A percentile compares a stretch with the other conserved stretches of the same genome.
Evolutionary conservation across 2,113 vertebrate species (phyloP).

Genomic region (Lutjanus erythropterus): DNA sequence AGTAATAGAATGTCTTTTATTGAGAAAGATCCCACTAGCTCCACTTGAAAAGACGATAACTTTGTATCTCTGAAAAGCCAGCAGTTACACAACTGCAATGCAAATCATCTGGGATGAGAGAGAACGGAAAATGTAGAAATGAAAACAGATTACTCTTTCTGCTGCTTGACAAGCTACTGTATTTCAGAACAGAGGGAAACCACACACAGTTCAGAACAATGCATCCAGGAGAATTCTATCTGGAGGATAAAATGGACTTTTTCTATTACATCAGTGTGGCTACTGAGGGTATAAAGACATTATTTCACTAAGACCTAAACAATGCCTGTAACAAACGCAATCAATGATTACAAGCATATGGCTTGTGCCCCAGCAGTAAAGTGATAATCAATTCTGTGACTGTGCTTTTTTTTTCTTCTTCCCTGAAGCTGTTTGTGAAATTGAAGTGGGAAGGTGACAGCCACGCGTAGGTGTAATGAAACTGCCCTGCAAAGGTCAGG

Average conservation of each 20-base stretch:
- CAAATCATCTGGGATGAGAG: constrained; percentile 6
- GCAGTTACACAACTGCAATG: neutral
- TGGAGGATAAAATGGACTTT: constrained; percentile 17
- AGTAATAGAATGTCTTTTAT: neutral
- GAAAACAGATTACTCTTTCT: constrained; percentile 14
- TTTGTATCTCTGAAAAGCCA: neutral
- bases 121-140: constrained; percentile 12
- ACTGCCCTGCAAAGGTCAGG: constrained; percentile 33
- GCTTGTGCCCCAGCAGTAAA: constrained; percentile 40
- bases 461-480: constrained; percentile 50
- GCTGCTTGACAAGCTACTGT: neutral
- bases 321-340: constrained; percentile 53
- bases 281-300: constrained; percentile 34
- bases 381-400: constrained; percentile 63
- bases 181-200: constrained; percentile 13
- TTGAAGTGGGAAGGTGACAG: constrained; percentile 44
- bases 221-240: constrained; percentile 15
- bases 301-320: constrained; percentile 38
- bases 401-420: neutral
- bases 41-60: neutral
- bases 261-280: constrained; percentile 22
- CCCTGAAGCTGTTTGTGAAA: constrained; percentile 42
- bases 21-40: neutral
- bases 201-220: constrained; percentile 3
- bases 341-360: constrained; percentile 61